Evolutionary conservation across 2,113 vertebrate genomes (phyloP).

Genomic region (Triplophysa rosa): DNA sequence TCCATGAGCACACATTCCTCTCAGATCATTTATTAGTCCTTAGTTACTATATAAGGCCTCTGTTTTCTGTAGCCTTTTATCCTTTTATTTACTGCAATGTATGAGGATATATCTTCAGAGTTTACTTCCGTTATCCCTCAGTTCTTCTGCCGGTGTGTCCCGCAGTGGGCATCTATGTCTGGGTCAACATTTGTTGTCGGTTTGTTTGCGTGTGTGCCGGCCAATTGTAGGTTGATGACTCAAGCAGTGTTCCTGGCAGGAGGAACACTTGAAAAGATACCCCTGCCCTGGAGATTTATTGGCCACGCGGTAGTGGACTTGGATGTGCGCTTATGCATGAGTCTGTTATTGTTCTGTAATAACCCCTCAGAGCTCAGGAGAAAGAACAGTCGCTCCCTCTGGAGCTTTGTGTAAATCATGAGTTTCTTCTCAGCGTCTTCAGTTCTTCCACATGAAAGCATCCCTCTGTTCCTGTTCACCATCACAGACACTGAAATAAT

Average conservation of each 20-base stretch:
- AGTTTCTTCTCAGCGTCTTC: slow-evolving; percentile 29
- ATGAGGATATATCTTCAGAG: neutral
- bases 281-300: slow-evolving; percentile 31
- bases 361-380: slow-evolving; percentile 9
- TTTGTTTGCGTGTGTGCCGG: neutral
- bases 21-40: slow-evolving; percentile 21
- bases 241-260: slow-evolving; percentile 12
- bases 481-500: slow-evolving; percentile 7
- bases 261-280: slow-evolving; percentile 34
- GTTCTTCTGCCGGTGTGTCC: slow-evolving; percentile 46
- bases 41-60: neutral
- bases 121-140: slow-evolving; percentile 33
- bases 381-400: neutral
- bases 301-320: slow-evolving; percentile 28
- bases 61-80: neutral
- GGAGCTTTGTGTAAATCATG: slow-evolving; percentile 36
- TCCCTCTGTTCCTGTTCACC: neutral
- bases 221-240: slow-evolving; percentile 37
- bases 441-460: slow-evolving; percentile 25
- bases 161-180: slow-evolving; percentile 7
- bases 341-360: slow-evolving; percentile 35
- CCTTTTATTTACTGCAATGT: neutral
- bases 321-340: slow-evolving; percentile 29
- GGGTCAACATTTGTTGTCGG: neutral
- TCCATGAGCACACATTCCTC: slow-evolving; percentile 31